These are phyloP conservation scores for Ardeotis arabs DNA, from an alignment of 2,113 vertebrate genomes.

Conservation along the genomic window DNA sequence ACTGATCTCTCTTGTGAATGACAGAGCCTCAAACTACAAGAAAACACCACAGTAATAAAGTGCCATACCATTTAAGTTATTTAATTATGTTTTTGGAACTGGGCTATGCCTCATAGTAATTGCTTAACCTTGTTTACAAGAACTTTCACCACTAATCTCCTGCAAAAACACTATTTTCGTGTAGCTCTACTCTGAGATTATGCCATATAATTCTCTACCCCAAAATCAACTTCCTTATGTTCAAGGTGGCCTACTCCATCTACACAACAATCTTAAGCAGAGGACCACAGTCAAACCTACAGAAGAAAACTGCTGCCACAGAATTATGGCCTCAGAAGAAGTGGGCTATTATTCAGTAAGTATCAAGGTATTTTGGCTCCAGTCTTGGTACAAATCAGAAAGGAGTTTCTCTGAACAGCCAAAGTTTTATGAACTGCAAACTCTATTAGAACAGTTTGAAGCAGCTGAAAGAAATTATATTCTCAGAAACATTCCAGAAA, in stretches of 20 bases:
- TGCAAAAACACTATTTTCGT: background rate
- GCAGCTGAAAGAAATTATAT: background rate
- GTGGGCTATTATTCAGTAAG: background rate
- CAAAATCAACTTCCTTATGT: background rate
- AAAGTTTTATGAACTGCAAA: background rate
- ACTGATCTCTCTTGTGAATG: background rate
- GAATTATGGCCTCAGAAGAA: background rate
- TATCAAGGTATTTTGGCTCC: background rate
- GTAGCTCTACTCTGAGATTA: background rate
- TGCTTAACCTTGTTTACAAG: background rate
- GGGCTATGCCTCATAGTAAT: background rate
- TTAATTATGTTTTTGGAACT: background rate
- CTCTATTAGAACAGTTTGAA: background rate
- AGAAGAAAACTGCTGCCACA: background rate
- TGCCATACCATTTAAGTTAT: background rate
- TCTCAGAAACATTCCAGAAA: background rate
- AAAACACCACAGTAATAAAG: background rate
- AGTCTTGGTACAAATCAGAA: background rate
- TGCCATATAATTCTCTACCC: background rate
- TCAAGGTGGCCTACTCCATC: background rate
- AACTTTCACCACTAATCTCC: background rate
- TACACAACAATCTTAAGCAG: background rate
- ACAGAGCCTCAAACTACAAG: rapidly evolving
- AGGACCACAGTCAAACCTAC: background rate
- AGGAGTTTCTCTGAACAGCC: background rate